A percentile compares a stretch with the other conserved stretches of the same genome.
These are phyloP conservation scores for Denticeps clupeoides DNA, from an alignment of 2,797 vertebrate species.

Conservation along the genomic window DNA sequence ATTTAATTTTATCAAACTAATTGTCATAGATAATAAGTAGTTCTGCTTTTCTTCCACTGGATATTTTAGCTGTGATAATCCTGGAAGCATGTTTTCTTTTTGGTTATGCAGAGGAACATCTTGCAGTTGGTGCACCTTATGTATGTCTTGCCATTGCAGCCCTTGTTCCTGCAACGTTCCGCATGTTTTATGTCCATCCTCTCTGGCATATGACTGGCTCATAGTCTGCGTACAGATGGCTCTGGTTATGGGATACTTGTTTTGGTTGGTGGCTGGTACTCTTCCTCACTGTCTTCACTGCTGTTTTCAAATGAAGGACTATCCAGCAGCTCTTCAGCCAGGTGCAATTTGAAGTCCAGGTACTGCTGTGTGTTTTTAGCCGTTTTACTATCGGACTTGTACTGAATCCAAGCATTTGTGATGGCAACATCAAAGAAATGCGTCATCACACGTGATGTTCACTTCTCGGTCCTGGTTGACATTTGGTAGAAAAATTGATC, in stretches of 20 bases:
- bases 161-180: conserved; percentile 15
- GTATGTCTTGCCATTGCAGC: conserved; percentile 19
- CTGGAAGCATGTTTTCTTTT: conserved; percentile 20
- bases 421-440: conserved; percentile 1
- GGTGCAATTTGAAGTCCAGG: not conserved
- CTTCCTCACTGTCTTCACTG: conserved; percentile 6
- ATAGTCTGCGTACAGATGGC: conserved; percentile 8
- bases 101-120: conserved; percentile 26
- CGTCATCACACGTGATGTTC: not conserved
- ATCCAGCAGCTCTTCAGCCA: conserved; percentile 3
- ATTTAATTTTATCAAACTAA: not conserved
- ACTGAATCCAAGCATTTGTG: not conserved
- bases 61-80: conserved; percentile 8
- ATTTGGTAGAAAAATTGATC: no score
- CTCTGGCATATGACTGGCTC: conserved; percentile 17
- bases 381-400: not conserved
- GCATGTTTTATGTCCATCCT: conserved; percentile 20
- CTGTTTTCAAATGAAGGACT: not conserved
- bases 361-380: no score
- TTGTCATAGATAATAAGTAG: not conserved
- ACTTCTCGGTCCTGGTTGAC: no score
- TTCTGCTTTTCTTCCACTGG: not conserved
- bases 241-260: conserved; percentile 25
- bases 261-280: conserved; percentile 25
- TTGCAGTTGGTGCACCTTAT: conserved; percentile 20